Evolutionary conservation across 2,113 vertebrate species (phyloP).

Genomic region (Sander vitreus): DNA sequence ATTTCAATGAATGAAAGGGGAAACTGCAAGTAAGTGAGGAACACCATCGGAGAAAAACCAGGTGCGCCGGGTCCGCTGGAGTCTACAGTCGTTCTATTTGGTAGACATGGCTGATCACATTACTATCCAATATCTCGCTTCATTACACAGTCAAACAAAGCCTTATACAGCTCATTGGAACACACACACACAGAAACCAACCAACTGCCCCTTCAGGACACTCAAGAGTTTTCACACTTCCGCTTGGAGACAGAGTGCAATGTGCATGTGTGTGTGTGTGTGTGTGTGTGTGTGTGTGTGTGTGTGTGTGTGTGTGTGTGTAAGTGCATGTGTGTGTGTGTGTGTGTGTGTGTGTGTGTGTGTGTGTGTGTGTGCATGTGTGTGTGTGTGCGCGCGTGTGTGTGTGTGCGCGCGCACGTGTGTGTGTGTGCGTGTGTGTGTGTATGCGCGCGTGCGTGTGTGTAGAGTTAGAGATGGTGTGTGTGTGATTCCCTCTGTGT

Average conservation of each 20-base stretch:
- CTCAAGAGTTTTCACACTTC: slow-evolving; percentile 50
- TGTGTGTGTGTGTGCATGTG: not conserved
- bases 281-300: not conserved
- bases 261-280: not conserved
- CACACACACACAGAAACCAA: slow-evolving; percentile 63
- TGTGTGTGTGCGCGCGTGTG: not conserved
- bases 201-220: slow-evolving; percentile 23
- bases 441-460: not conserved
- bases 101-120: slow-evolving; percentile 26
- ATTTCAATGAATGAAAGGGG: not conserved
- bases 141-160: slow-evolving; percentile 75
- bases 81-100: slow-evolving; percentile 7
- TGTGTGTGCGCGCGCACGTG: not conserved
- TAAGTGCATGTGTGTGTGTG: not conserved
- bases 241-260: not conserved
- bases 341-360: not conserved
- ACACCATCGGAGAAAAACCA: not conserved
- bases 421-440: not conserved
- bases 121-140: slow-evolving; percentile 70
- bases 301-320: not conserved
- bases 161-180: slow-evolving; percentile 32
- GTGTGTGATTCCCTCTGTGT: slow-evolving; percentile 10
- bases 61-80: not conserved
- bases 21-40: not conserved
- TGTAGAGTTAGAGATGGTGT: not conserved